Percentiles rank a stretch among this genome's conserved stretches.
Evolutionary conservation across 2,113 vertebrate species (phyloP).

Genomic region (Stigmatopora nigra): DNA sequence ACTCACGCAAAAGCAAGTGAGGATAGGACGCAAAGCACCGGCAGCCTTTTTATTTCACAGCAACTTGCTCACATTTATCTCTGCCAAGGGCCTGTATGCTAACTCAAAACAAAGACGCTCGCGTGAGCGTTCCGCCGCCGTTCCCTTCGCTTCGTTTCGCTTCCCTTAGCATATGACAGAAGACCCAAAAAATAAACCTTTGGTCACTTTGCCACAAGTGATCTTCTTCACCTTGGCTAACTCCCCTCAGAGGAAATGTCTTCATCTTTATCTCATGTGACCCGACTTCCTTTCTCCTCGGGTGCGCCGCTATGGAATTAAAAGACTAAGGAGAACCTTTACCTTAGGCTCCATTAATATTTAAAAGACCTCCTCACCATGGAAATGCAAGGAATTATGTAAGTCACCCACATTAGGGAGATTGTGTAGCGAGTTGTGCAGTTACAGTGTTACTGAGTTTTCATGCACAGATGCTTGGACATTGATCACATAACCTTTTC

Average conservation of each 20-base stretch:
- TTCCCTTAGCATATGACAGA: neutral
- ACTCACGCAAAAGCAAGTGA: conserved; percentile 7
- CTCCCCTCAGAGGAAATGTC: conserved; percentile 10
- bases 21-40: neutral
- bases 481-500: too few relatives aligned
- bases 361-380: conserved; percentile 44
- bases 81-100: conserved; percentile 2
- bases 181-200: neutral
- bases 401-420: conserved; percentile 13
- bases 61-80: conserved; percentile 6
- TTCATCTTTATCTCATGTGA: conserved; percentile 16
- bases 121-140: neutral
- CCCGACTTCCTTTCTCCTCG: conserved; percentile 30
- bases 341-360: conserved; percentile 37
- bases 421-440: neutral
- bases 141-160: neutral
- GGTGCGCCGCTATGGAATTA: conserved; percentile 47
- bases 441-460: neutral
- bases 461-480: too few relatives aligned
- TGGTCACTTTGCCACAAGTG: conserved; percentile 8
- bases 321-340: conserved; percentile 36
- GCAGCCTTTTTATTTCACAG: conserved; percentile 3
- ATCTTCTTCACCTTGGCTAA: conserved; percentile 18
- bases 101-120: neutral
- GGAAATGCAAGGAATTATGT: conserved; percentile 33